Evolutionary conservation across 2,113 vertebrate species (phyloP), one percentile per base, ranked within the genome.

Genomic region (Jacana jacana): DNA sequence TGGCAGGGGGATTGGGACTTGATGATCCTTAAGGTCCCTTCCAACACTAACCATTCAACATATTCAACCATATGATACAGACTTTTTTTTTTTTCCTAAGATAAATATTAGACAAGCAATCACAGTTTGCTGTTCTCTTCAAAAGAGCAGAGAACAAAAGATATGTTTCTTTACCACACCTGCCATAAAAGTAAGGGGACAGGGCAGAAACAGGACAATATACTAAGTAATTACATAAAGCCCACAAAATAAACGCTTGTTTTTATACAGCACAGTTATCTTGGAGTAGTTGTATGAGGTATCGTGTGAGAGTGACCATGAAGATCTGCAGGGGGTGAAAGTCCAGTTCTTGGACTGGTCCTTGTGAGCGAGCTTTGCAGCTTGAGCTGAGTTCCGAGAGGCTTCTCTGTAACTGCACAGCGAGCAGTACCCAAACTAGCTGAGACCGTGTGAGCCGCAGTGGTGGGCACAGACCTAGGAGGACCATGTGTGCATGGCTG

Each of bases 401-500:
- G 27, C 8, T 84, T 84, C 27, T 5, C 7, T 10, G 18, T 52
- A 81, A 25, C 33, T 61, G 39, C 55, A 46, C 28, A 66, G 30
- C 1, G 1, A 86, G 68, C 17, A 89, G 48, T 10, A 54, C 13
- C 17, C 55, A 55, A 44, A 72, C 27, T 11, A 55, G 23, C 39
- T 52, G 42, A 61, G 48, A 39, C 33, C 66, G 46, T 1, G 4
- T 1, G 6, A 88, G 86, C 64, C 86, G 25, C 65, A 91, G 77
- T 4, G 2, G 33, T 35, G 8, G 42, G 54, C 76, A 63, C 15
- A 73, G 61, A 71, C 13, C 44, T 10, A 54, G n/a, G 6, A 70
- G 7, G 11, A 49, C 10, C 4, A 4, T 2, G 4, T 0, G 1
- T 31, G 42, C 8, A 3, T 2, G 7, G 17, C 40, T 84, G 51